Base-by-base conservation (phyloP, 2,888 invertebrate species). In the Pandemis heparana region DNA sequence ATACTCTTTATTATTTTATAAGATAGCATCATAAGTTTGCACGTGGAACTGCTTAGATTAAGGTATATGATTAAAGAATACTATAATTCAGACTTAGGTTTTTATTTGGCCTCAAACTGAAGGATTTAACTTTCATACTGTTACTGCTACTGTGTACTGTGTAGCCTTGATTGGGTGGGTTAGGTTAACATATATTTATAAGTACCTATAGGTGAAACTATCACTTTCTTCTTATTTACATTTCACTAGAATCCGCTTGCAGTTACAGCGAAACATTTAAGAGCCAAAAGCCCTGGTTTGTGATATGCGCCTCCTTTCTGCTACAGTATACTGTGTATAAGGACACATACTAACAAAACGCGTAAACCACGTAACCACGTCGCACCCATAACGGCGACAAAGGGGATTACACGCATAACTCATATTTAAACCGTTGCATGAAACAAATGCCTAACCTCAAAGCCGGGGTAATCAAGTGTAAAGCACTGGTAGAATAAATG, bases 31-130 rank as follows among this genome's bases (percentile, higher is more conserved):
- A 66, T 66, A 64, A 48, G 18, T 66, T 66, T 67, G 53, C 66
- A 67, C 66, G 66, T 67, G 66, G 66, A 67, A 56, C 18, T n/a
- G 12, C n/a, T 67, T 53, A 43, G 14, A n/a, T 67, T 46, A 64
- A 62, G 41, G 10, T 10, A 51, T 7, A 39, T 38, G 14, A 65
- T 51, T 65, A 65, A 65, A 65, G 0, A 48, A 48, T 16, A 16
- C 12, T 16, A 18, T 62, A 10, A 10, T 18, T 56, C 56, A 10
- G 23, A 32, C 23, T 56, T 6, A 12, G 23, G 10, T 23, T 56
- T 56, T 56, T 18, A 43, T 43, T 62, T 62, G 18, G 8, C 10
- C 23, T 0, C 5, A 23, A 56, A 56, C 23, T 12, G 7, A 23
- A 23, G 9, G 10, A 56, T 18, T 39, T 39, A 18, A 39, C 18